Percentiles rank a stretch among this genome's conserved stretches.
Conservation (phyloP, 2,888 invertebrate genomes). For the Tuberolachnus salignus region DNA sequence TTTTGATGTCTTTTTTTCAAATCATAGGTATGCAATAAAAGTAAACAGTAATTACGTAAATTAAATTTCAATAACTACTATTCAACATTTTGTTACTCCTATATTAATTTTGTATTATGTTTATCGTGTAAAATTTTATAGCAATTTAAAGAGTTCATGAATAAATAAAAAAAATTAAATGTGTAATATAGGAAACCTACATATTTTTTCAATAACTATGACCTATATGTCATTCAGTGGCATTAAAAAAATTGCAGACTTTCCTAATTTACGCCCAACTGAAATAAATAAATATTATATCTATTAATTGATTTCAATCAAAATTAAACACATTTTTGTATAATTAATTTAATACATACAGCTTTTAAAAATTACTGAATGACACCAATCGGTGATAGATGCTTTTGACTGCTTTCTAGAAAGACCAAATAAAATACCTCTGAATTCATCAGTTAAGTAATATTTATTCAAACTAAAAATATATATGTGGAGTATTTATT, state of each 20-base stretch:
- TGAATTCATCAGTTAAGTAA: slow-evolving; percentile 15
- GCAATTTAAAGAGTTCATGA: no score
- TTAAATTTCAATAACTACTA: no score
- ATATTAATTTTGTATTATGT: no score
- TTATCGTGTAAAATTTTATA: no score
- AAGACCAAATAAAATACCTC: slow-evolving; percentile 26
- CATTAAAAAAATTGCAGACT: slow-evolving; percentile 7
- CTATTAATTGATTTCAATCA: not conserved
- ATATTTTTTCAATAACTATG: no score
- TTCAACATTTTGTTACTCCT: no score
- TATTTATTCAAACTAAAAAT: not conserved
- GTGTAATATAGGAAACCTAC: no score
- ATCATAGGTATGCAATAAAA: no score
- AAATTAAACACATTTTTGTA: no score
- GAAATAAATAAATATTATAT: slow-evolving; percentile 4
- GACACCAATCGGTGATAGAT: slow-evolving; percentile 17
- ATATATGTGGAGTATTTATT: not conserved
- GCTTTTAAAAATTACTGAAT: slow-evolving; percentile 14
- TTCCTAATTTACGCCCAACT: slow-evolving; percentile 16
- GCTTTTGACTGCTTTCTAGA: not conserved
- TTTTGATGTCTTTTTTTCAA: no score
- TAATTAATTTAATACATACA: not conserved
- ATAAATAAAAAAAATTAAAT: no score
- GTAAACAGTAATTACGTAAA: no score
- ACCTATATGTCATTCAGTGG: not conserved